Evolutionary conservation across 2,113 vertebrate genomes (phyloP).

Genomic region (Burhinus oedicnemus): DNA sequence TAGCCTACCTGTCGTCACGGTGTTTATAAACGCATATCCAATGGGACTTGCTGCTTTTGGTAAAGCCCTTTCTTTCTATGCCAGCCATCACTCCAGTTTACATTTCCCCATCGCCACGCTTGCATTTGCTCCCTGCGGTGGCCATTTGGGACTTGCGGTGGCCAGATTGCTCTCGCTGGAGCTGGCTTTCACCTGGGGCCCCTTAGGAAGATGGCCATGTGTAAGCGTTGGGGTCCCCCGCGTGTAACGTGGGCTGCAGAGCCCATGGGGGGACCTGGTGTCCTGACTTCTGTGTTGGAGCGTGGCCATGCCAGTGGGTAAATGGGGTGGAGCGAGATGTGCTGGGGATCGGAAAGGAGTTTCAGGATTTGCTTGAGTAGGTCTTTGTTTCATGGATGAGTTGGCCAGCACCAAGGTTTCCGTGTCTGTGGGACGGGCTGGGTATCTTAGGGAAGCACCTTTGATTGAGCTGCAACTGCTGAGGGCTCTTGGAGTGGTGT

Average conservation of each 20-base stretch:
- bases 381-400: background rate
- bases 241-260: rapidly evolving
- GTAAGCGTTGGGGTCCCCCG: background rate
- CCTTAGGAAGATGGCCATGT: background rate
- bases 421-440: background rate
- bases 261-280: background rate
- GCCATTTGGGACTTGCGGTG: background rate
- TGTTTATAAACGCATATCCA: background rate
- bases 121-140: background rate
- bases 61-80: background rate
- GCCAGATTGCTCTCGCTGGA: rapidly evolving
- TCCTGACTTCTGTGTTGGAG: background rate
- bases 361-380: background rate
- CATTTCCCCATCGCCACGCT: rapidly evolving
- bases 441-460: background rate
- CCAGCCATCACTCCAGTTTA: background rate
- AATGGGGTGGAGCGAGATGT: background rate
- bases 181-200: background rate
- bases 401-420: background rate
- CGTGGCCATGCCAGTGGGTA: rapidly evolving
- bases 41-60: background rate
- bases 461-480: background rate
- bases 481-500: background rate
- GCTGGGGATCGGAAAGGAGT: background rate
- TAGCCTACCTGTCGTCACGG: background rate